These are phyloP conservation scores for Idaea straminata DNA, from an alignment of 2,888 invertebrate genomes.

Conservation along the genomic window DNA sequence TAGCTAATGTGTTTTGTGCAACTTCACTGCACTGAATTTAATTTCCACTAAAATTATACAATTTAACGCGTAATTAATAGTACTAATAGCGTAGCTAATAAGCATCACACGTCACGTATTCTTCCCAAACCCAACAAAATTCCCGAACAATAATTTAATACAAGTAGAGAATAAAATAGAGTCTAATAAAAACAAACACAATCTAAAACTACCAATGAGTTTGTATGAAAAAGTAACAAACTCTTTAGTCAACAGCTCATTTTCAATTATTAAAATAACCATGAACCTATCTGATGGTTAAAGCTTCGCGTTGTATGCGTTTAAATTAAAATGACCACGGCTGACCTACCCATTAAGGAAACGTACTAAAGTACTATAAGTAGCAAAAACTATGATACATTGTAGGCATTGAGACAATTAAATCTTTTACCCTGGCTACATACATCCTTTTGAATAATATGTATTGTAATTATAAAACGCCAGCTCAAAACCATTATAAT, in stretches of 20 bases:
- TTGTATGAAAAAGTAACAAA: not conserved
- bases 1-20: too few relatives aligned
- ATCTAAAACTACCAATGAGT: not conserved
- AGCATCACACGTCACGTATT: too few relatives aligned
- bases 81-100: too few relatives aligned
- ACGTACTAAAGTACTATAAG: not conserved
- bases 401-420: not conserved
- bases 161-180: too few relatives aligned
- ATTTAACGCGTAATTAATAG: too few relatives aligned
- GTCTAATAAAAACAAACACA: not conserved
- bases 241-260: not conserved
- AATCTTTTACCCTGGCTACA: not conserved
- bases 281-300: not conserved
- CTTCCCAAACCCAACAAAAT: too few relatives aligned
- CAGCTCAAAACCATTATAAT: not conserved
- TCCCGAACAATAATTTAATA: too few relatives aligned
- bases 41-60: too few relatives aligned
- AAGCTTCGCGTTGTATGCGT: not conserved
- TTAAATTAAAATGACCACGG: not conserved
- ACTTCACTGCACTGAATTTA: too few relatives aligned
- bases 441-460: not conserved
- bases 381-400: not conserved
- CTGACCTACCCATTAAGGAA: not conserved
- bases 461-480: not conserved
- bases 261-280: not conserved